Base-by-base conservation (phyloP, 2,888 invertebrate genomes). In the Eupelmus urozonus region DNA sequence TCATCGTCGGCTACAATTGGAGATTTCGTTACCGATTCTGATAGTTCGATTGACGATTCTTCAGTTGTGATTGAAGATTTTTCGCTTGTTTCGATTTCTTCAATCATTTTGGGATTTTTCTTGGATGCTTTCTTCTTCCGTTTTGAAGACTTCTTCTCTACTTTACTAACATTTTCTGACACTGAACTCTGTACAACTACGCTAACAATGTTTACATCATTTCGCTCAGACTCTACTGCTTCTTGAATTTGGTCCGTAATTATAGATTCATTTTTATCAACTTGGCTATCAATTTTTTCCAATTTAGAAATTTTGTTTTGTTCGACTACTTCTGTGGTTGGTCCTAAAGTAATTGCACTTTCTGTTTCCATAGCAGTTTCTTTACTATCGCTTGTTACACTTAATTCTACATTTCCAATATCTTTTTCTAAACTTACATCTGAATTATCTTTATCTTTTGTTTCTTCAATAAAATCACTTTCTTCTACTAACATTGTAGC, bases 291-390 rank as follows among this genome's bases (percentile, higher is more conserved):
- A 27, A 18, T 29, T 16, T 66, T 16, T 29, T 66, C 40, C 16
- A 29, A 18, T 60, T 67, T 53, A 27, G 29, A 42, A 66, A 1
- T 53, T 13, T 74, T 51, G 4, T 55, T 34, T 53, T 78, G 60
- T 42, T 71, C 55, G 11, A 55, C 11, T 16, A 23, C 20, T n/a
- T 62, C 16, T 62, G 49, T 11, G 25, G 40, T 73, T 69, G 71
- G 62, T 79, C 75, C 75, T 75, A 66, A 60, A 67, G 18, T 72
- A 79, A 69, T 73, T 16, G 42, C 69, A 70, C 60, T 79, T 73
- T 59, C 25, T 62, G 67, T 25, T 57, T 51, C 11, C 4, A 34
- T 34, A 45, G 20, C 45, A 34, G 27, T 42, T 49, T 69, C 34
- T 40, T 20, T 20, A 45, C n/a, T 71, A 73, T 73, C 57, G 13